Evolutionary conservation across 2,797 vertebrate species (phyloP), one percentile per base, ranked within the genome.

Genomic region (Muscicapa striata): DNA sequence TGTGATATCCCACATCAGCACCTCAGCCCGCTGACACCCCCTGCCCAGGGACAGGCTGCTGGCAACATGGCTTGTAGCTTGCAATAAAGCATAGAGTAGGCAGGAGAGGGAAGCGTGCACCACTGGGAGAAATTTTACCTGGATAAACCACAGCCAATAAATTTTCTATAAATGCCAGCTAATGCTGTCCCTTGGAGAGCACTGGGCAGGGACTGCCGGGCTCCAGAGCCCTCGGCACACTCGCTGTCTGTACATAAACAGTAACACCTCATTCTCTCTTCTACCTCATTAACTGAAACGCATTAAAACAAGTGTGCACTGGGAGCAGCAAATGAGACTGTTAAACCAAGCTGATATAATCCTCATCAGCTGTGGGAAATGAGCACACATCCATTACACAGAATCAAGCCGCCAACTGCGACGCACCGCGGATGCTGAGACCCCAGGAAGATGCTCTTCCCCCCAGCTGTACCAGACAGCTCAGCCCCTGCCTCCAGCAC

Each of bases 251-350:
- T 95, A 93, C 94, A 95, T 96, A 96, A 97, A 97, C 96, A 97
- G 94, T 95, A 96, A 97, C 97, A 97, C 97, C 97, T 97, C 97
- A 93, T 97, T 96, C 97, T 97, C 97, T 95, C 97, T 97, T 97
- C 97, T 97, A 97, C 96, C 97, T 98, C 98, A 98, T 98, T 98
- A 98, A 98, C 97, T 92, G 97, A 97, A 98, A 98, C 95, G 93
- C 97, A 98, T 98, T 98, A 98, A 97, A 98, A 98, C 97, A 97
- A 97, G 97, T 88, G 96, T 97, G 98, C 97, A 85, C 81, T 97
- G 97, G 98, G 97, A 98, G 95, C 96, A 97, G 98, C 96, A 98
- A 98, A 97, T 96, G 97, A 98, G 97, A 96, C 97, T 97, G 98
- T 96, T 98, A 97, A 98, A 97, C 97, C 96, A 97, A 97, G 97